Percentiles rank a stretch among this genome's conserved stretches.
Conservation (phyloP, 1,140 invertebrate genomes). For the Saccostrea cuccullata region DNA sequence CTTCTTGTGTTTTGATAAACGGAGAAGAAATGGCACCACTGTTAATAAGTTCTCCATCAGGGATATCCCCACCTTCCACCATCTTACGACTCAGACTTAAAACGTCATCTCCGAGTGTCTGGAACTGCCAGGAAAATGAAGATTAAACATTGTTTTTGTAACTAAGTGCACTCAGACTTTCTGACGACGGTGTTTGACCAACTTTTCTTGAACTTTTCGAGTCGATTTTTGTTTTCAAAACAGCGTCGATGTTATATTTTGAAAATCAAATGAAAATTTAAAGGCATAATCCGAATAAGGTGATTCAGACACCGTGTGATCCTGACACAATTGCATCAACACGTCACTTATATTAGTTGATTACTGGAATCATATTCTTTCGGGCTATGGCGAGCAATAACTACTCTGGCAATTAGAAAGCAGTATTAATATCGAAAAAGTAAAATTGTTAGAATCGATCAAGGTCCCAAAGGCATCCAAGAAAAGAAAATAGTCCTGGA, state of each 20-base stretch:
- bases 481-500: slow-evolving; percentile 7
- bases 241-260: neutral
- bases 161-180: neutral
- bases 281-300: neutral
- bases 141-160: neutral
- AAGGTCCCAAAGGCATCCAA: neutral
- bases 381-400: neutral
- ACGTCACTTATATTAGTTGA: neutral
- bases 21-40: slow-evolving; percentile 3
- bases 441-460: neutral
- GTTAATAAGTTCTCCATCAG: neutral
- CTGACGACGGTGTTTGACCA: neutral
- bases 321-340: neutral
- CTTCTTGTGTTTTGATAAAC: slow-evolving; percentile 22
- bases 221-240: neutral
- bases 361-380: neutral
- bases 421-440: neutral
- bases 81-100: neutral
- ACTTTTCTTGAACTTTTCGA: neutral
- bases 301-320: neutral
- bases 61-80: slow-evolving; percentile 9
- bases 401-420: neutral
- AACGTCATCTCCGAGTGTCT: neutral
- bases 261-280: neutral
- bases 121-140: neutral